Base-by-base conservation (phyloP, 2,113 vertebrate genomes). In the Morone saxatilis region DNA sequence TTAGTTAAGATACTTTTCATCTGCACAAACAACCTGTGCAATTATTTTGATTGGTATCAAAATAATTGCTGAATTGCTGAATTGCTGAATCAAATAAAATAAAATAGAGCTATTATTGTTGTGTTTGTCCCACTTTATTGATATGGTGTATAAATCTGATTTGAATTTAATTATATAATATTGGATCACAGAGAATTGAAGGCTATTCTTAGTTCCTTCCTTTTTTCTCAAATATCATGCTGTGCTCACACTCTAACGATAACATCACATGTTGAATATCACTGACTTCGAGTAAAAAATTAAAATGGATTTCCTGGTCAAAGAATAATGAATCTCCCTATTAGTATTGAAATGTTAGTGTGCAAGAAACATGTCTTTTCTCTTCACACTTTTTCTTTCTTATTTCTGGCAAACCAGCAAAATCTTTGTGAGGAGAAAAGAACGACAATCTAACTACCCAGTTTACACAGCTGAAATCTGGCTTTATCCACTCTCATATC, bases 401-500 rank as follows among this genome's bases (percentile, higher is more conserved):
- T 11, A 36, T 61, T 86, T 84, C n/a, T 50, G 71, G 51, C 36
- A 72, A 78, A 67, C 65, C 7, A 72, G 10, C 22, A 48, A 56
- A 73, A 68, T 47, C 45, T 75, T 12, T 31, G 17, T 59, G 51
- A 41, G 16, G 54, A 69, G 62, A 31, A 73, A 86, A 59, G 80
- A 43, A 47, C 13, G 36, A 68, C 66, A 79, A 51, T 75, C 40
- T 43, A 78, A 76, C 68, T 65, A 56, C 43, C 7, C 47, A 31
- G 57, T 77, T 84, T 59, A 81, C 60, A 61, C 11, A 81, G 36
- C 60, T 69, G 54, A 86, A 67, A 80, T 59, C n/a, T 60, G 57
- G 41, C 25, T 80, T 83, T 51, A 86, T 82, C 59, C 66, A 69
- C 72, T 84, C 63, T 41, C 43, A 63, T 80, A n/a, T 85, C 70